These are phyloP conservation scores for Gallinago undulata DNA, from an alignment of 2,113 vertebrate genomes.

Conservation along the genomic window DNA sequence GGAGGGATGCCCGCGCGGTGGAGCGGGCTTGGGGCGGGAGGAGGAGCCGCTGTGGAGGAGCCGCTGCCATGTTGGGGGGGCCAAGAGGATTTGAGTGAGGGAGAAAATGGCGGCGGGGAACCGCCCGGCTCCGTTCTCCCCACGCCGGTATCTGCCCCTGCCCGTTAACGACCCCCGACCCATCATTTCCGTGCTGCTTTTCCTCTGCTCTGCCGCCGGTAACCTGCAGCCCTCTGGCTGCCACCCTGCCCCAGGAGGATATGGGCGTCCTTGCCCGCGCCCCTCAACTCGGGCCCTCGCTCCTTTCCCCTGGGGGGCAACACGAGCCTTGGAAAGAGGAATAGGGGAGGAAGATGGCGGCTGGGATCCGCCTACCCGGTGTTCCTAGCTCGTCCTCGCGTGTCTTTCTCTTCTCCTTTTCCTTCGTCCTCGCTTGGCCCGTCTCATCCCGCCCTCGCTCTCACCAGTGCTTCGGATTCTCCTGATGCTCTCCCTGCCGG, in stretches of 20 bases:
- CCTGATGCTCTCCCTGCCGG: neutral
- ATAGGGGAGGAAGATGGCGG: conserved; percentile 54
- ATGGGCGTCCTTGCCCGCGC: rapidly evolving
- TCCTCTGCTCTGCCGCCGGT: rapidly evolving
- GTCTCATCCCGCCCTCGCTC: neutral
- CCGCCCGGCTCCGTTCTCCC: neutral
- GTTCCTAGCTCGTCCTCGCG: neutral
- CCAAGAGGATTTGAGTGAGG: neutral
- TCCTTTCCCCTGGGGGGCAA: neutral
- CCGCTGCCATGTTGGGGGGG: conserved; percentile 40
- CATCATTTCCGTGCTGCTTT: rapidly evolving
- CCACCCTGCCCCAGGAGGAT: rapidly evolving
- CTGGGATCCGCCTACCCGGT: conserved; percentile 15
- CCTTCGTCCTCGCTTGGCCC: rapidly evolving
- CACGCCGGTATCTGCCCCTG: neutral
- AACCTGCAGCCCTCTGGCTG: neutral
- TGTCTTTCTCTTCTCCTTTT: neutral
- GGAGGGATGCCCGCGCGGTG: neutral
- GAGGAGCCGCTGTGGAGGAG: neutral
- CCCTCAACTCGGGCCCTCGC: rapidly evolving
- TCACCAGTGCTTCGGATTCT: neutral
- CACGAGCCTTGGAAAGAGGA: neutral
- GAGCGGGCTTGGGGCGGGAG: neutral
- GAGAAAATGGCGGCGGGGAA: conserved; percentile 59
- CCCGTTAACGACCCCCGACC: neutral